Conservation (phyloP, 1,140 invertebrate species). For the Drosophila miranda region DNA sequence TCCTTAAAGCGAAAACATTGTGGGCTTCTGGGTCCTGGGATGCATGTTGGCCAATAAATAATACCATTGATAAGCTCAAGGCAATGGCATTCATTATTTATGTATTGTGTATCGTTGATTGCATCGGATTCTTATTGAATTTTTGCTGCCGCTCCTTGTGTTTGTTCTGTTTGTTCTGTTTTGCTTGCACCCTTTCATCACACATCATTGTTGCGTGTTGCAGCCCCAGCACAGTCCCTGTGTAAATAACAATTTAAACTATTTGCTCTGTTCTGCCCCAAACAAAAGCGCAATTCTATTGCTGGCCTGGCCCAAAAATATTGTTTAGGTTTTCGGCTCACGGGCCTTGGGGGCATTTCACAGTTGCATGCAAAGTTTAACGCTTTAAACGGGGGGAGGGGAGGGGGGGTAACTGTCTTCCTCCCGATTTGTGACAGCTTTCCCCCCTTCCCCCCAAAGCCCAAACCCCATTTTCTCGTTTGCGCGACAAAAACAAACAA, state of each 20-base stretch:
- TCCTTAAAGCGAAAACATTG: constrained; percentile 32
- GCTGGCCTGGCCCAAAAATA: constrained; percentile 5
- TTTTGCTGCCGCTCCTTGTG: constrained; percentile 11
- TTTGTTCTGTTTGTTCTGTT: constrained; percentile 38
- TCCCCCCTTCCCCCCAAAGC: not conserved
- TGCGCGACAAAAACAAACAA: constrained; percentile 47
- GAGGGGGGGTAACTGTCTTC: not conserved
- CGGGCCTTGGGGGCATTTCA: constrained; percentile 40
- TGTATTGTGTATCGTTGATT: constrained; percentile 72
- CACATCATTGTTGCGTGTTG: constrained; percentile 23
- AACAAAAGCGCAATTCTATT: constrained; percentile 38
- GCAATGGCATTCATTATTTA: constrained; percentile 76
- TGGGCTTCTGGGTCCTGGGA: not conserved
- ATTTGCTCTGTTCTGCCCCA: constrained; percentile 31
- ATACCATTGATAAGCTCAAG: constrained; percentile 70
- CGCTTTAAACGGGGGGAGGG: constrained; percentile 8
- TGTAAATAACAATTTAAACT: constrained; percentile 60
- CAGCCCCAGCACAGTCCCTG: constrained; percentile 24
- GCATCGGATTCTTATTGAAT: constrained; percentile 68
- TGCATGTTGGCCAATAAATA: constrained; percentile 68
- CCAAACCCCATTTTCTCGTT: constrained; percentile 31
- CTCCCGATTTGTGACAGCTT: constrained; percentile 10
- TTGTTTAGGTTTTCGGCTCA: constrained; percentile 18
- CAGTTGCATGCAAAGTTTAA: constrained; percentile 64
- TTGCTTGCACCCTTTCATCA: constrained; percentile 33